Evolutionary conservation across 2,888 invertebrate genomes (phyloP).

Genomic region (Norana najaformis): DNA sequence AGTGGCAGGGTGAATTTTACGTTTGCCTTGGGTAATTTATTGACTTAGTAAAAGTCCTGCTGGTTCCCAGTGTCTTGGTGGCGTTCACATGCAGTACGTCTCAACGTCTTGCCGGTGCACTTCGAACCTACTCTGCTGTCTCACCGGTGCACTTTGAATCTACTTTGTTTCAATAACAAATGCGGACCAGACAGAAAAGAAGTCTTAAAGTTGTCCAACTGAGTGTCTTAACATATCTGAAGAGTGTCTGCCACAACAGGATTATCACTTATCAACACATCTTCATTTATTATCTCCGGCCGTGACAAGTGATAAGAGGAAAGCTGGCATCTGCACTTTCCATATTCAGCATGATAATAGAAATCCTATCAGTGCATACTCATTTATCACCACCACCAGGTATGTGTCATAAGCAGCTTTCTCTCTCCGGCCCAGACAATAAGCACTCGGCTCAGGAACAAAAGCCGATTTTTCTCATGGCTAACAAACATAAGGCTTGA

Average conservation of each 20-base stretch:
- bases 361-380: not conserved
- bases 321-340: not conserved
- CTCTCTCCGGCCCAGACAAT: not conserved
- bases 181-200: not conserved
- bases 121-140: not conserved
- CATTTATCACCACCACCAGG: not conserved
- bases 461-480: not conserved
- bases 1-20: not conserved
- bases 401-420: not conserved
- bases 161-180: not conserved
- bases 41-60: not conserved
- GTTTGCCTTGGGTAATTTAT: not conserved
- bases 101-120: not conserved
- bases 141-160: not conserved
- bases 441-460: not conserved
- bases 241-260: constrained; percentile 4
- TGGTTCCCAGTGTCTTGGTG: not conserved
- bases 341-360: not conserved
- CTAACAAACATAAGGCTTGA: no score
- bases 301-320: not conserved
- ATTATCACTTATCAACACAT: not conserved
- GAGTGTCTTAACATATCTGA: not conserved
- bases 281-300: not conserved
- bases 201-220: not conserved
- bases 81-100: not conserved